phyloP scores from a whole-genome alignment of 2,888 invertebrate species.

The Phymatocera aterrima region DNA sequence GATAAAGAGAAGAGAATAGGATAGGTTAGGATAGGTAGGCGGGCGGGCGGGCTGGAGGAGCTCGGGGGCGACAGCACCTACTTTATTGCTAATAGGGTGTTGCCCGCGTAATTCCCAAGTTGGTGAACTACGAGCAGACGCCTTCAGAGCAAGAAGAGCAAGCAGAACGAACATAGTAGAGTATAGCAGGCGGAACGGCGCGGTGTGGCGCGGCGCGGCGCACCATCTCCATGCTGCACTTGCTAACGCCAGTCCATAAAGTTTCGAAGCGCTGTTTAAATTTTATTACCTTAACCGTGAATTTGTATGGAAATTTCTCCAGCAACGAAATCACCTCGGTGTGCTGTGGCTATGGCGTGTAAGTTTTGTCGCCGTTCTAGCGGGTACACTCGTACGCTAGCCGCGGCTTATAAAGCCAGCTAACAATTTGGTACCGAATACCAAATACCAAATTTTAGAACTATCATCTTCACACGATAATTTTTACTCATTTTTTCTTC shows the following conservation, averaged over 20 bases:
- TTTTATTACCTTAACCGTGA: slow-evolving; percentile 67
- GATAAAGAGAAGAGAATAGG: slow-evolving; percentile 34
- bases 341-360: too few species aligned
- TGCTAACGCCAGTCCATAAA: slow-evolving; percentile 53
- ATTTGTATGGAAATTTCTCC: slow-evolving; percentile 69
- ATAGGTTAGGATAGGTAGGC: slow-evolving; percentile 23
- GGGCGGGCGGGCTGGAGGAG: slow-evolving; percentile 27
- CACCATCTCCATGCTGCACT: not conserved
- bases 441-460: too few species aligned
- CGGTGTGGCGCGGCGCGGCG: too few species aligned
- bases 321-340: not conserved
- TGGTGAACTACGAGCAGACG: slow-evolving; percentile 51
- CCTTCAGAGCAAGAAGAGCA: slow-evolving; percentile 10
- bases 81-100: slow-evolving; percentile 70
- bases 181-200: too few species aligned
- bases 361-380: not conserved
- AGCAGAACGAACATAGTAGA: slow-evolving; percentile 16
- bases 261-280: slow-evolving; percentile 63
- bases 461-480: too few species aligned
- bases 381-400: not conserved
- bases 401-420: too few species aligned
- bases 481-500: too few species aligned
- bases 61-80: slow-evolving; percentile 52
- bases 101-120: slow-evolving; percentile 63
- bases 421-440: too few species aligned